Evolutionary conservation across 2,888 invertebrate species (phyloP).

Genomic region (Dryadula phaetusa): DNA sequence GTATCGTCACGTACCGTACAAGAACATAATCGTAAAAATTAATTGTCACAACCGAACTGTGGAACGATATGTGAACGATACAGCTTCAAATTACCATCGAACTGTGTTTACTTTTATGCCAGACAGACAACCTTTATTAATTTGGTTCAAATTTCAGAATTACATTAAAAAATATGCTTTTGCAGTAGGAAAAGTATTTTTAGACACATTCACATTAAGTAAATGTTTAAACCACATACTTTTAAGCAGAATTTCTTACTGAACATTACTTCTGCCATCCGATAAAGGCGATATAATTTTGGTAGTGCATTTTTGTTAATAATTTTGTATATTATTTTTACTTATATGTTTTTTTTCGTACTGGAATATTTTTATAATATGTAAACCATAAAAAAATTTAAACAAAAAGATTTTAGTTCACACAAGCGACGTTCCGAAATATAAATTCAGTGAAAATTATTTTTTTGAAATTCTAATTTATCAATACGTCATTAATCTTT

Average conservation of each 20-base stretch:
- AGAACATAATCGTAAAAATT: conserved; percentile 33
- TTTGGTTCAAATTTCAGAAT: not conserved
- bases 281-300: conserved; percentile 11
- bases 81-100: conserved; percentile 28
- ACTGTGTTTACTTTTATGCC: conserved; percentile 22
- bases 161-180: conserved; percentile 5
- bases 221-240: not conserved
- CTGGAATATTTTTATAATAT: too few species aligned
- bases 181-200: not conserved
- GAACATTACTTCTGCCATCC: not conserved
- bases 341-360: too few species aligned
- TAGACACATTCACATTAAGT: conserved; percentile 7
- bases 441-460: not conserved
- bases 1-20: conserved; percentile 8
- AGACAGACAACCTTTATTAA: conserved; percentile 26
- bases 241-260: not conserved
- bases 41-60: conserved; percentile 29
- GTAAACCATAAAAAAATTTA: too few species aligned
- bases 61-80: conserved; percentile 18
- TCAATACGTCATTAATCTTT: conserved; percentile 11
- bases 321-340: not conserved
- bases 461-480: not conserved
- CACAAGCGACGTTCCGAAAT: not conserved
- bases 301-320: not conserved
- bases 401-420: too few species aligned